Conservation (phyloP, 1,140 invertebrate species). For the Phocides pigmalion region DNA sequence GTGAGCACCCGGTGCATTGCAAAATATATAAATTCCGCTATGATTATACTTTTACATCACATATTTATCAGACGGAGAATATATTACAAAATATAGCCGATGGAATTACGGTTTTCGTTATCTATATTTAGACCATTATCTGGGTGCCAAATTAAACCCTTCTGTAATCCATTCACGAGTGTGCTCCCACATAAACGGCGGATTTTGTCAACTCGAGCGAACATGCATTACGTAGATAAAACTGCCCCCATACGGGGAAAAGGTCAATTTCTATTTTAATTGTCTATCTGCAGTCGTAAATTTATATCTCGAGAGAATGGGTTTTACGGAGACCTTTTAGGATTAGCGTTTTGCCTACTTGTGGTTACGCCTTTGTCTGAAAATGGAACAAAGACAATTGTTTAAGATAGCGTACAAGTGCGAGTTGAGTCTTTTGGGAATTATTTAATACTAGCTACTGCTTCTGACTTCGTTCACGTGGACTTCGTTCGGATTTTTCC, state of each 20-base stretch:
- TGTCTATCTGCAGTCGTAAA: slow-evolving; percentile 31
- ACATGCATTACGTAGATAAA: slow-evolving; percentile 32
- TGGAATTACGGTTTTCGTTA: background rate
- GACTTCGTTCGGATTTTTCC: no score
- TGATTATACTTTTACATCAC: no score
- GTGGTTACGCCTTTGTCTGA: slow-evolving; percentile 17
- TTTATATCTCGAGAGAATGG: slow-evolving; percentile 33
- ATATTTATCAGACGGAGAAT: no score
- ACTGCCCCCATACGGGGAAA: slow-evolving; percentile 17
- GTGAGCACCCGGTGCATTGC: no score
- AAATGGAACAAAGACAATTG: slow-evolving; percentile 17
- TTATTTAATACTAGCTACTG: no score
- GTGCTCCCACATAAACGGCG: slow-evolving; percentile 13
- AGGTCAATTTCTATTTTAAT: slow-evolving; percentile 31
- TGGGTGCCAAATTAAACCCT: slow-evolving; percentile 20
- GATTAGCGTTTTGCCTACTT: slow-evolving; percentile 20
- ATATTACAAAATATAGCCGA: background rate
- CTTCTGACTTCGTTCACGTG: no score
- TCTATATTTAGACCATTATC: slow-evolving; percentile 18
- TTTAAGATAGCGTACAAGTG: background rate
- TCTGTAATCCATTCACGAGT: slow-evolving; percentile 3
- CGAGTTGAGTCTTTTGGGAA: background rate
- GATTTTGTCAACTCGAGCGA: slow-evolving; percentile 24
- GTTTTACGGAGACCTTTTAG: slow-evolving; percentile 12
- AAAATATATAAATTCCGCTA: no score